phyloP scores from a whole-genome alignment of 1,140 invertebrate species.

The Asbolus verrucosus region DNA sequence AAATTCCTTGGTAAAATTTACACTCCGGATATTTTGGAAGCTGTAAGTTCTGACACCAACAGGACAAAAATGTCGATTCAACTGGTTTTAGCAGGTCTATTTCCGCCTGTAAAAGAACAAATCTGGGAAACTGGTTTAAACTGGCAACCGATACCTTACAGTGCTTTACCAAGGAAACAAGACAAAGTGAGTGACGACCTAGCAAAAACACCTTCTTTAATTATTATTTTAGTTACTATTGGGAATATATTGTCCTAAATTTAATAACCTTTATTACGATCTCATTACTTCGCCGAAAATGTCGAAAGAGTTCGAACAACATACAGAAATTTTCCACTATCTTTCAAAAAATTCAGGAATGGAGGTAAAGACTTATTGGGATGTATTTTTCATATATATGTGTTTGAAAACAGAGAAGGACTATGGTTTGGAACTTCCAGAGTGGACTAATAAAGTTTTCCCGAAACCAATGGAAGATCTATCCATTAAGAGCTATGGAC shows the following conservation, averaged over 20 bases:
- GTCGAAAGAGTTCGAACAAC: background rate
- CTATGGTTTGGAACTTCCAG: constrained; percentile 70
- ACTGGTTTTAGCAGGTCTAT: constrained; percentile 47
- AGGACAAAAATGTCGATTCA: constrained; percentile 46
- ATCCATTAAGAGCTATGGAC: background rate
- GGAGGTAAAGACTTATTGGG: background rate
- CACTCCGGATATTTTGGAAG: constrained; percentile 63
- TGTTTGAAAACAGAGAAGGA: constrained; percentile 61
- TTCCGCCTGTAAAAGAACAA: constrained; percentile 42
- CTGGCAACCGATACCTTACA: constrained; percentile 31
- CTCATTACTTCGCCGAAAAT: background rate
- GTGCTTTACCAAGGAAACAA: background rate
- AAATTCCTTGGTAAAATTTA: constrained; percentile 71
- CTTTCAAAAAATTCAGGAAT: constrained; percentile 7
- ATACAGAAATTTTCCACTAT: constrained; percentile 6
- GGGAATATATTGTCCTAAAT: background rate
- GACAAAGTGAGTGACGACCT: background rate
- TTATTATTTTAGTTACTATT: no score
- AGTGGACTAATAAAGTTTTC: constrained; percentile 73
- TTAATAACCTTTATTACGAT: background rate
- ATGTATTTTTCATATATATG: constrained; percentile 2
- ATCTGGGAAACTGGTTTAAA: constrained; percentile 28
- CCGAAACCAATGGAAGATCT: constrained; percentile 64
- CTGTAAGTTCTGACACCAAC: constrained; percentile 30
- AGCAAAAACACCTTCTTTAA: no score